Conservation (phyloP, 2,113 vertebrate genomes). For the Climacteris rufus region DNA sequence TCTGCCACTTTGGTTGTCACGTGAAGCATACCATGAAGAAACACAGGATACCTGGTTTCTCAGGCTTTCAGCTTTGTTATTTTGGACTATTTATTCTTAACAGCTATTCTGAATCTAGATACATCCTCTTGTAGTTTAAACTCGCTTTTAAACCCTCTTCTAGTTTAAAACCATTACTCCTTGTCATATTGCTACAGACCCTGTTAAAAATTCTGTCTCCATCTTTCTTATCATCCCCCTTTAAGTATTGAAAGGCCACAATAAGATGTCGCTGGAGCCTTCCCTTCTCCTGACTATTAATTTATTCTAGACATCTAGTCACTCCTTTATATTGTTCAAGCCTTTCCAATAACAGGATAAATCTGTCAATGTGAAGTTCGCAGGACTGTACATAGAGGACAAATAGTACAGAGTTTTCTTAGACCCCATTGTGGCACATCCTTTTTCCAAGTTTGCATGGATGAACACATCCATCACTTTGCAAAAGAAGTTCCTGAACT, state of each 20-base stretch:
- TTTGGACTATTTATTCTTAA: not conserved
- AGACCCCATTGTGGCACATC: not conserved
- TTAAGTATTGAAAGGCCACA: not conserved
- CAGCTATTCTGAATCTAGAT: not conserved
- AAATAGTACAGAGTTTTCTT: slow-evolving; percentile 9
- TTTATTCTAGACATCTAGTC: not conserved
- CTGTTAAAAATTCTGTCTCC: not conserved
- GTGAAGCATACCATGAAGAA: not conserved
- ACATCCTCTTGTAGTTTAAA: not conserved
- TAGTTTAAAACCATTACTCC: not conserved
- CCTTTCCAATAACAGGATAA: not conserved
- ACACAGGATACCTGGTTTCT: not conserved
- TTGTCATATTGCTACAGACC: not conserved
- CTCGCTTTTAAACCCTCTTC: not conserved
- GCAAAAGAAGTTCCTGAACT: slow-evolving; percentile 2
- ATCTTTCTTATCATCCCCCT: not conserved
- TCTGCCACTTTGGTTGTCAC: not conserved
- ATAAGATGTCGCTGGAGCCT: not conserved
- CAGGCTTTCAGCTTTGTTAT: not conserved
- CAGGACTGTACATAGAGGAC: not conserved
- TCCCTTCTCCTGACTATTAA: not conserved
- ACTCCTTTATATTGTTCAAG: not conserved
- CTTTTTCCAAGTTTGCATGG: not conserved
- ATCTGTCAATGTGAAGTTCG: not conserved
- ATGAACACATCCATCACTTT: slow-evolving; percentile 28